These are phyloP conservation scores for Pedetes capensis DNA, from an alignment of 2,113 vertebrate genomes.

Conservation along the genomic window DNA sequence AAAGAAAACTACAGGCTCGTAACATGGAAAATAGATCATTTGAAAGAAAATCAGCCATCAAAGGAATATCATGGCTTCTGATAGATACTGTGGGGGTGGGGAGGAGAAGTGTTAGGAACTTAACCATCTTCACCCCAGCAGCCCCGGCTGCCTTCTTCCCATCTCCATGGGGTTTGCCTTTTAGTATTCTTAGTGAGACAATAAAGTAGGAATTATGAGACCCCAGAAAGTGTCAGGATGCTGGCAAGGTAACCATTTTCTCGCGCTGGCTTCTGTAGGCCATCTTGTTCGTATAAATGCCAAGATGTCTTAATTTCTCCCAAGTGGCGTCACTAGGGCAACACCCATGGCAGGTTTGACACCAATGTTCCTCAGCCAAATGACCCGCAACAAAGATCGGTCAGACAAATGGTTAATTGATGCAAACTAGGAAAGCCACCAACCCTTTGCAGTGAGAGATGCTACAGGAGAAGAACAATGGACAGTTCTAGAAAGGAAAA, in stretches of 20 bases:
- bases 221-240: not conserved
- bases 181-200: conserved; percentile 18
- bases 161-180: not conserved
- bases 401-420: conserved; percentile 14
- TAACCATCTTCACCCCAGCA: not conserved
- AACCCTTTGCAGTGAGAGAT: not conserved
- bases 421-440: conserved; percentile 5
- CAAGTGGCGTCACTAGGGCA: not conserved
- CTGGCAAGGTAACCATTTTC: conserved; percentile 67
- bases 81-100: not conserved
- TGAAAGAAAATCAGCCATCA: conserved; percentile 15
- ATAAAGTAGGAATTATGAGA: conserved; percentile 1
- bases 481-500: not conserved
- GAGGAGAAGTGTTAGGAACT: not conserved
- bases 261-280: conserved; percentile 46
- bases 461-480: conserved; percentile 39
- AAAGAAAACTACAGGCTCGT: not conserved
- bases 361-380: conserved; percentile 23
- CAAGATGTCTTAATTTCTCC: conserved; percentile 44
- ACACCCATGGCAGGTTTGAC: conserved; percentile 16
- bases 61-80: not conserved
- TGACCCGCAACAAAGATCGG: conserved; percentile 26
- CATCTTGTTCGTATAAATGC: conserved; percentile 64
- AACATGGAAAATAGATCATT: not conserved
- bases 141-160: not conserved